Base-by-base conservation (phyloP, 2,888 invertebrate species). In the Lithophane leautieri region DNA sequence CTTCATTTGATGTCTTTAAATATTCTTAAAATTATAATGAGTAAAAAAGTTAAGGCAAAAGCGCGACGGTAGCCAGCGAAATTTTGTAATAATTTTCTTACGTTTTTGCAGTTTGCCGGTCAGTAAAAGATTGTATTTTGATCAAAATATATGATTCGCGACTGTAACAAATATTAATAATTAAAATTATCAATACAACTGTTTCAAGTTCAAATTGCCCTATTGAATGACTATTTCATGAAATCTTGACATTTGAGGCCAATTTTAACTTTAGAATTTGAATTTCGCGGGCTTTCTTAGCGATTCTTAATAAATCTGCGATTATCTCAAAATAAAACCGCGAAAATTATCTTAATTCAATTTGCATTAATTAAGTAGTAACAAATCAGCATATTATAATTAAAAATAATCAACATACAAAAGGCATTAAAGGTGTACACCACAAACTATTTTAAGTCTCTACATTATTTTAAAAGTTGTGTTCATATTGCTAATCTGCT, bases 331-430 rank as follows among this genome's bases (percentile, higher is more conserved):
- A 85, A 73, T 19, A 12, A 50, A 60, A 61, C 63, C n/a, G 50
- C 56, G 28, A 19, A 25, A 79, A 73, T n/a, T 52, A 80, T 58
- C 22, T 58, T 73, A 73, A 63, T n/a, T 54, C 7, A 68, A 61
- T 40, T 70, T 83, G 68, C 70, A 58, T 40, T 67, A 40, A 79
- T 61, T 42, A 52, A 73, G 16, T 67, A 61, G 25, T 63, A 80
- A 80, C 52, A 71, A 78, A 82, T 68, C 28, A 82, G 66, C 73
- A 68, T 74, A 71, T 68, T 6, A 7, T 63, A n/a, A 79, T 67
- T 83, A 79, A 79, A 78, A 73, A 70, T 67, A 80, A 84, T 71
- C 61, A 76, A 82, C 82, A 72, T 72, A 72, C 28, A 66, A 47
- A 61, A 71, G 69, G 72, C 70, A 60, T 54, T 84, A 50, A 9